phyloP scores from a whole-genome alignment of 2,888 invertebrate species.

The Shargacucullia verbasci region DNA sequence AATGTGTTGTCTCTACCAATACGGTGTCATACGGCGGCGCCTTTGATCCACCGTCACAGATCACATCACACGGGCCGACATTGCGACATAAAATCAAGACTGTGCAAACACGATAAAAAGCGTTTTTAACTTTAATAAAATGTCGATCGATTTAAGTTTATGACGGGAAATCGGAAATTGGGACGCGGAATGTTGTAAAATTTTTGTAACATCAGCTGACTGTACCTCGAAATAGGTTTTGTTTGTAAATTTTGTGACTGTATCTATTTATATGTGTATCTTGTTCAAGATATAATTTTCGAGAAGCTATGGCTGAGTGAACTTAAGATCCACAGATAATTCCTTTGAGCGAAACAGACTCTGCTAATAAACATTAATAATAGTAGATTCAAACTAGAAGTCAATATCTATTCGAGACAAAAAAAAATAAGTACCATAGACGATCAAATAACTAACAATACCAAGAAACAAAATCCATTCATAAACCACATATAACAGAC shows the following conservation, averaged over 20 bases:
- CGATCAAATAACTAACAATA: constrained; percentile 20
- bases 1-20: constrained; percentile 86
- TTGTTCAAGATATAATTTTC: too few species aligned
- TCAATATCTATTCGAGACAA: not conserved
- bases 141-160: constrained; percentile 64
- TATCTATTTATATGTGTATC: constrained; percentile 7
- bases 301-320: too few species aligned
- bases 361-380: too few species aligned
- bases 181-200: constrained; percentile 38
- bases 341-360: too few species aligned
- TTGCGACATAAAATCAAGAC: constrained; percentile 63
- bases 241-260: constrained; percentile 3
- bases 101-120: constrained; percentile 66
- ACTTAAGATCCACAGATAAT: too few species aligned
- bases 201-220: constrained; percentile 34
- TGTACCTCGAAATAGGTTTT: constrained; percentile 26
- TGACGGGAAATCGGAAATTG: constrained; percentile 62
- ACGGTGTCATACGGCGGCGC: constrained; percentile 78
- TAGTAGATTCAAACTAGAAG: not conserved
- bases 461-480: constrained; percentile 37
- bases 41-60: constrained; percentile 82
- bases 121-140: constrained; percentile 57
- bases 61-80: constrained; percentile 63
- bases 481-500: constrained; percentile 59
- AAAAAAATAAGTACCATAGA: not conserved